A percentile compares a stretch with the other conserved stretches of the same genome.
Evolutionary conservation across 2,113 vertebrate species (phyloP).

Genomic region (Scopus umbretta): DNA sequence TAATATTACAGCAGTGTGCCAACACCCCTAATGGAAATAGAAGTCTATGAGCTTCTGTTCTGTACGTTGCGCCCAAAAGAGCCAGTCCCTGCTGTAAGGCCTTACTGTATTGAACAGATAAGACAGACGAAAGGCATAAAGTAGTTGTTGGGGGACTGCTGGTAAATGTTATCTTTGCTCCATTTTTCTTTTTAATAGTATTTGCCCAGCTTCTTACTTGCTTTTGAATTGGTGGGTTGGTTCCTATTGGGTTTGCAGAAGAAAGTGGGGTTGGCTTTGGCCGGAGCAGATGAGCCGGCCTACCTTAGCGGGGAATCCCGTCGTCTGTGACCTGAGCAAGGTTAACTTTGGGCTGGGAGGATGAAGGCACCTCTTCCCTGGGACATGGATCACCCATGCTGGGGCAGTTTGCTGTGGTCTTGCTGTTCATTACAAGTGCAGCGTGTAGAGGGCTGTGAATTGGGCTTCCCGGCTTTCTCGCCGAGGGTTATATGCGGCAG

Average conservation of each 20-base stretch:
- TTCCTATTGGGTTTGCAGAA: background rate
- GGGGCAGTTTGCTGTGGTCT: background rate
- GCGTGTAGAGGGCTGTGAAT: background rate
- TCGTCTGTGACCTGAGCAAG: background rate
- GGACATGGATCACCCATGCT: rapidly evolving
- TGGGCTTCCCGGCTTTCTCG: background rate
- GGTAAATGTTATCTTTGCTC: background rate
- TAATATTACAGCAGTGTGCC: background rate
- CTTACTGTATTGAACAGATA: background rate
- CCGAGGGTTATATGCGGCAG: background rate
- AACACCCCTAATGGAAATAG: background rate
- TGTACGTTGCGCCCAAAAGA: background rate
- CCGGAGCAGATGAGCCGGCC: no score
- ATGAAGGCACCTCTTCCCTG: background rate
- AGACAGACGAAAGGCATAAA: background rate
- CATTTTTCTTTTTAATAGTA: background rate
- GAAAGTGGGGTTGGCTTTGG: background rate
- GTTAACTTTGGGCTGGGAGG: background rate
- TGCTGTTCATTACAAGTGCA: background rate
- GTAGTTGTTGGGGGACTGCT: background rate
- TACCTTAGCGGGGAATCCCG: rapidly evolving
- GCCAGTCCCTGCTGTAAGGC: background rate
- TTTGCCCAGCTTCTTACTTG: background rate
- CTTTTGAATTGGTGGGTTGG: background rate
- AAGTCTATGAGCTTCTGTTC: background rate